Evolutionary conservation across 2,113 vertebrate species (phyloP).

Genomic region (Ranitomeya variabilis): DNA sequence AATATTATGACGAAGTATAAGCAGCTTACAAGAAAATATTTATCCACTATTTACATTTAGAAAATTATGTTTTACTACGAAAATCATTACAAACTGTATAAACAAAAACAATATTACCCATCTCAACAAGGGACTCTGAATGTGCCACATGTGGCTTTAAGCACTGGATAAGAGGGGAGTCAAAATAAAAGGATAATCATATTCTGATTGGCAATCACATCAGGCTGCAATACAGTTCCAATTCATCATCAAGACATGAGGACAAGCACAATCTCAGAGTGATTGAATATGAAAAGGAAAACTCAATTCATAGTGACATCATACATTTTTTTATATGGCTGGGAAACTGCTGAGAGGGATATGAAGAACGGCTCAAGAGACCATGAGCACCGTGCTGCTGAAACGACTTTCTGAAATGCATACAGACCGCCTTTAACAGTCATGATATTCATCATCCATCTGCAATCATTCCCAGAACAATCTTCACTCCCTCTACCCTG

Average conservation of each 20-base stretch:
- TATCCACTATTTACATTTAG: background rate
- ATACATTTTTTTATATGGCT: constrained; percentile 34
- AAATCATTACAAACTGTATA: constrained; percentile 7
- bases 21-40: background rate
- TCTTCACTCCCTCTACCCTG: background rate
- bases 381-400: constrained; percentile 12
- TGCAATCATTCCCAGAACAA: constrained; percentile 38
- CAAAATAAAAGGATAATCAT: constrained; percentile 48
- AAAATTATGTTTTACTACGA: background rate
- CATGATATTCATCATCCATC: constrained; percentile 18
- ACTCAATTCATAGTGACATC: constrained; percentile 52
- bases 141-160: constrained; percentile 38
- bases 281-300: constrained; percentile 50
- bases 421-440: constrained; percentile 33
- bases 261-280: constrained; percentile 47
- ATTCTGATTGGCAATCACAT: constrained; percentile 54
- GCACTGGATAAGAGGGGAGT: constrained; percentile 40
- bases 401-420: constrained; percentile 34
- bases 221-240: constrained; percentile 37
- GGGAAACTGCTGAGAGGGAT: constrained; percentile 20
- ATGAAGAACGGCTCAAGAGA: constrained; percentile 47
- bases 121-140: background rate
- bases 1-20: background rate
- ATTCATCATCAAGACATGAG: constrained; percentile 54
- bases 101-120: constrained; percentile 36